Evolutionary conservation across 1,140 invertebrate genomes (phyloP), one percentile per base, ranked within the genome.

Genomic region (Lepidostoma basale): DNA sequence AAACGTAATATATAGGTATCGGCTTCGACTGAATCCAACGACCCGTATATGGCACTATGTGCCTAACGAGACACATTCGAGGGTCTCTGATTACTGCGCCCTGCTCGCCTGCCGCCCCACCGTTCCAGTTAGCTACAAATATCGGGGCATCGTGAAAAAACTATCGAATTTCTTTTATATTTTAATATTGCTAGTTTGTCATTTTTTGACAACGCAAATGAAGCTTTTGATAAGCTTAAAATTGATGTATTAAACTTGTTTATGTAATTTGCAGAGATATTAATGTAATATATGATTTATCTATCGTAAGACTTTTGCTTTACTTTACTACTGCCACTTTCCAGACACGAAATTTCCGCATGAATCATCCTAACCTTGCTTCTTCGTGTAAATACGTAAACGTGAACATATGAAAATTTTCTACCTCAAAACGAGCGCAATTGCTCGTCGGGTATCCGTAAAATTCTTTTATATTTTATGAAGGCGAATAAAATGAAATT

Each of bases 401-500:
- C 49, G 20, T 12, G 49, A 54, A 28, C 49, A 9, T 47, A 9
- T 20, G 44, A 47, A 47, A 9, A 47, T 47, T 47, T 23, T 20
- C 23, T 20, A 16, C 6, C n/a, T 30, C 26, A 30, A 54, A 36
- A 54, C 25, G 49, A 54, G 12, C 12, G 26, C 49, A 54, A 54
- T 54, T 28, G 49, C 49, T 54, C 49, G 6, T n/a, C 47, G 25
- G 25, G 28, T 28, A n/a, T 18, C 28, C 25, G 25, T 26, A 16
- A 30, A 54, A 30, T 28, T 28, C 25, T 28, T 26, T 28, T 28
- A 54, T 28, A 54, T 12, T 30, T 54, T n/a, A 5, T 25, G 3
- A 30, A 18, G 14, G 49, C n/a, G 45, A 54, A 54, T 30, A 54
- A 18, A 54, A 2, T 54, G 49, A 54, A 30, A 54, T 54, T 33